Evolutionary conservation across 2,113 vertebrate genomes (phyloP).

Genomic region (Triplophysa dalaica): DNA sequence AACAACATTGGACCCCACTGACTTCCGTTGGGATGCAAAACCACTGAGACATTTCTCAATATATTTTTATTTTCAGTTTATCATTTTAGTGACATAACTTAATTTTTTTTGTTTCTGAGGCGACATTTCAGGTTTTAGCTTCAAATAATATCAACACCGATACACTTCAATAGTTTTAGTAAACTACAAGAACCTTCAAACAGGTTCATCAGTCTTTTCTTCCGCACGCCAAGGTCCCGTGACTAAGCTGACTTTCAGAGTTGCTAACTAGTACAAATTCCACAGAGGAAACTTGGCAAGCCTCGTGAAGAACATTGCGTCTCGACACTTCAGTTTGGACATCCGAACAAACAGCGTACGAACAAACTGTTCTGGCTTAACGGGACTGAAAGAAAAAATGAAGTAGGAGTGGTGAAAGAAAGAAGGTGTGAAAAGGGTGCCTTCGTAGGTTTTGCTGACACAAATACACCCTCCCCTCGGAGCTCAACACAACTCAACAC

Average conservation of each 20-base stretch:
- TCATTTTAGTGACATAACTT: no score
- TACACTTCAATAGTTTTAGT: no score
- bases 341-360: not conserved
- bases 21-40: no score
- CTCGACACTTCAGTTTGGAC: not conserved
- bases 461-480: not conserved
- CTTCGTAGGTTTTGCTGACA: not conserved
- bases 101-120: no score
- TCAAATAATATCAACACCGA: no score
- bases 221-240: no score
- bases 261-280: not conserved
- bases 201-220: not conserved
- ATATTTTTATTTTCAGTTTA: no score
- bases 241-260: not conserved
- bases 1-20: no score
- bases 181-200: no score
- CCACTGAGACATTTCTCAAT: no score
- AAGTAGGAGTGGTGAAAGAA: not conserved
- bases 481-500: not conserved
- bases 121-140: no score
- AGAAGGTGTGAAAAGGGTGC: not conserved
- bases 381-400: not conserved
- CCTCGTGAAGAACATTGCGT: conserved; percentile 8
- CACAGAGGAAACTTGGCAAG: not conserved
- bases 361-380: conserved; percentile 6